Conservation (phyloP, 2,888 invertebrate species). For the Seladonia tumulorum region DNA sequence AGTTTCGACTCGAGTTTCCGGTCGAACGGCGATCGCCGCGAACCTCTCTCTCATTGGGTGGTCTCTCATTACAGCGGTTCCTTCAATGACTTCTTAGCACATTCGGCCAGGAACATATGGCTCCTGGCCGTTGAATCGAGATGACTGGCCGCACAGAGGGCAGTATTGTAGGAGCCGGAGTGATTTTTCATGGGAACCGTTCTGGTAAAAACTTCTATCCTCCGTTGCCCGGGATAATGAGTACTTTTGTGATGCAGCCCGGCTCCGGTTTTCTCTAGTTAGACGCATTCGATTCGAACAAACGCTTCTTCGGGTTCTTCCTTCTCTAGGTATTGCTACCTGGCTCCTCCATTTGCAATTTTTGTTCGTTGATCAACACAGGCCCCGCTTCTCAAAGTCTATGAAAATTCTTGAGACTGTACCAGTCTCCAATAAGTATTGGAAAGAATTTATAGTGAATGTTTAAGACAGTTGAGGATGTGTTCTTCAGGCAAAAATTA, state of each 20-base stretch:
- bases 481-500: too few relatives aligned
- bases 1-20: conserved; percentile 66
- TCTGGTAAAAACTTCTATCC: conserved; percentile 55
- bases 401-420: neutral
- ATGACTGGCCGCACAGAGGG: conserved; percentile 70
- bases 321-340: neutral
- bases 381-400: neutral
- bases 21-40: conserved; percentile 64
- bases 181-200: conserved; percentile 69
- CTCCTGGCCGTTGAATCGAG: conserved; percentile 67
- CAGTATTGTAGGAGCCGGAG: conserved; percentile 66
- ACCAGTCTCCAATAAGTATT: neutral
- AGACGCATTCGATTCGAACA: neutral
- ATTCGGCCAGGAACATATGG: conserved; percentile 71
- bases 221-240: conserved; percentile 28
- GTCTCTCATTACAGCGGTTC: conserved; percentile 72
- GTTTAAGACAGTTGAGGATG: too few relatives aligned
- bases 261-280: conserved; percentile 6
- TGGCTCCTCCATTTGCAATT: neutral
- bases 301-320: conserved; percentile 7
- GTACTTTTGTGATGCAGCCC: conserved; percentile 23
- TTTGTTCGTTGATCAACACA: neutral
- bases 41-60: conserved; percentile 69
- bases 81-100: conserved; percentile 71
- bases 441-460: neutral